These are phyloP conservation scores for Paramormyrops hopkinsi DNA, from an alignment of 2,797 vertebrate species.

Conservation along the genomic window DNA sequence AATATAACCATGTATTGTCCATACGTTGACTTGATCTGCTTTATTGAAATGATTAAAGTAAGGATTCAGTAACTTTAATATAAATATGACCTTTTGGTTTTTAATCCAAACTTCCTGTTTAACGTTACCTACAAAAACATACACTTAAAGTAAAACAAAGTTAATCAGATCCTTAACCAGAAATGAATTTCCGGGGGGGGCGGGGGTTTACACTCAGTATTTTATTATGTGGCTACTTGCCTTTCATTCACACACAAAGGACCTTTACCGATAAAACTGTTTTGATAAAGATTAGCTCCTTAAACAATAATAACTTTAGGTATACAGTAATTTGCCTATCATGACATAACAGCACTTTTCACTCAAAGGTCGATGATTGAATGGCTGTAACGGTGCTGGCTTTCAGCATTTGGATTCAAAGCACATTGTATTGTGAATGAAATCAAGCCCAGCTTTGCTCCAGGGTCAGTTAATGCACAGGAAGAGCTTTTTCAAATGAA, in stretches of 20 bases:
- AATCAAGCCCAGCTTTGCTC: background rate
- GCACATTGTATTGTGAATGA: background rate
- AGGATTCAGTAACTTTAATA: background rate
- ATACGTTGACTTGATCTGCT: background rate
- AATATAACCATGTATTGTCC: background rate
- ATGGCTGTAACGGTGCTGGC: background rate
- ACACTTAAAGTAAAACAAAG: background rate
- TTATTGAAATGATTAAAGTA: background rate
- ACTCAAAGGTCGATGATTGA: background rate
- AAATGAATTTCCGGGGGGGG: background rate
- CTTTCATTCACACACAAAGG: background rate
- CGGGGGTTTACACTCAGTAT: background rate
- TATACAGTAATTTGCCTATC: background rate
- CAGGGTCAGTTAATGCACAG: background rate
- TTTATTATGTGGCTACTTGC: background rate
- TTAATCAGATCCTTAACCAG: background rate
- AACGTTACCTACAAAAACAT: conserved; percentile 2
- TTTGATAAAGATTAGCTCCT: conserved; percentile 7
- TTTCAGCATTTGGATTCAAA: background rate
- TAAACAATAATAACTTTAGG: background rate
- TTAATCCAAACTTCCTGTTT: background rate
- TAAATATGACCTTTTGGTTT: background rate
- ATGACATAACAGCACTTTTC: background rate
- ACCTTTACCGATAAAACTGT: background rate
- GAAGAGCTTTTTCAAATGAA: conserved; percentile 10